Percentiles rank a stretch among this genome's conserved stretches.
These are phyloP conservation scores for Typhlichthys eigenmanni DNA, from an alignment of 2,797 vertebrate genomes.

Conservation along the genomic window DNA sequence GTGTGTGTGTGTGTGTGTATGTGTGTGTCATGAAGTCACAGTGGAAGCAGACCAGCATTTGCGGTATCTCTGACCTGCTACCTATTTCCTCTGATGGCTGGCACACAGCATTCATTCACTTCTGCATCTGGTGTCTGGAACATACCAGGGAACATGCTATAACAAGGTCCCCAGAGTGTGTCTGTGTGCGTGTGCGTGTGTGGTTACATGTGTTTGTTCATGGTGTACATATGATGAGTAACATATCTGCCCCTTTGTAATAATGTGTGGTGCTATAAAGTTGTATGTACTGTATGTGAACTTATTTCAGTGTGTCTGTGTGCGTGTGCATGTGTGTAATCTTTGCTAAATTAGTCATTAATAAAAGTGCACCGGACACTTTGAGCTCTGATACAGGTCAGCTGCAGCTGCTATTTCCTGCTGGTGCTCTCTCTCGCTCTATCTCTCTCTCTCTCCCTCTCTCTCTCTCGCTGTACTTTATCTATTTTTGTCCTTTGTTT, in stretches of 20 bases:
- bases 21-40: neutral
- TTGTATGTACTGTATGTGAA: conserved; percentile 1
- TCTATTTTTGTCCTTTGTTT: too few species aligned
- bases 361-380: too few species aligned
- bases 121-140: conserved; percentile 53
- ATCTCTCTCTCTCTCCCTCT: too few species aligned
- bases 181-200: conserved; percentile 13
- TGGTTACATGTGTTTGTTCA: neutral
- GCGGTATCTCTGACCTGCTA: conserved; percentile 4
- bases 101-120: conserved; percentile 31
- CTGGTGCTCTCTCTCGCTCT: too few species aligned
- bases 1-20: too few species aligned
- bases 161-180: conserved; percentile 49
- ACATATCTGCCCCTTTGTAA: neutral
- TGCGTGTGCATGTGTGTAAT: too few species aligned
- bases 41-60: neutral
- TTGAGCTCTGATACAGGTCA: too few species aligned
- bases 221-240: too few species aligned
- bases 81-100: conserved; percentile 37
- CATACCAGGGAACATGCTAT: conserved; percentile 38
- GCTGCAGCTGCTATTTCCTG: too few species aligned
- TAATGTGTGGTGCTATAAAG: neutral
- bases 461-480: too few species aligned
- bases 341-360: too few species aligned
- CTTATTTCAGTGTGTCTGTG: too few species aligned